Base-by-base conservation (phyloP, 2,888 invertebrate genomes). In the Drosophila peninsularis region DNA sequence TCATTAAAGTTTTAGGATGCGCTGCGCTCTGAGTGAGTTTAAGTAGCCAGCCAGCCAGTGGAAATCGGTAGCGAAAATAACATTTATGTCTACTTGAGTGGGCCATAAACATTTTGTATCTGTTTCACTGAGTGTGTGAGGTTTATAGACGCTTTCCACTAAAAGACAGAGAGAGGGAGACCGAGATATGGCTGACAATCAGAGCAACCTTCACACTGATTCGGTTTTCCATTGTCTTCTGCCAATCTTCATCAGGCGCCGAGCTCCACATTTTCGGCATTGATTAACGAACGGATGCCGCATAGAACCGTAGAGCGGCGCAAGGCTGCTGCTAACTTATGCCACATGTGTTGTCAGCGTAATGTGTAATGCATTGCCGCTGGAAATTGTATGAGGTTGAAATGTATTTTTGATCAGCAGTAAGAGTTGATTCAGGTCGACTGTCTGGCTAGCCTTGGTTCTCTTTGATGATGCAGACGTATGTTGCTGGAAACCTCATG, bases 1-100 rank as follows among this genome's bases (percentile, higher is more conserved):
- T 86, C 81, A 78, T 78, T 78, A 81, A 81, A 81, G 70, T 66
- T 71, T 82, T 75, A 73, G 70, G 68, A 64, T 78, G 69, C 71
- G 79, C 53, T 36, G 62, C 67, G 56, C 66, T 72, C 50, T 62
- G 73, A 88, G 62, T 86, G 80, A 65, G 17, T 75, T 79, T 75
- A 74, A 75, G 66, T 77, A 62, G 62, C 64, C 30, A 42, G n/a
- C n/a, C n/a, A 42, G 58, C 62, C 60, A 63, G 34, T 65, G 68
- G 41, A 78, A 73, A 81, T 82, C 80, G 65, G 87, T 80, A 86
- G 82, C 88, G 54, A 42, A 36, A 44, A 11, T 49, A 69, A 45
- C 86, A 76, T 88, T 82, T 76, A 88, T 70, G 68, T 63, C 53
- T 44, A 62, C 62, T 61, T 78, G 87, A 84, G 64, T 70, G 74